phyloP scores from a whole-genome alignment of 2,888 invertebrate species.

The Cryptus armator region DNA sequence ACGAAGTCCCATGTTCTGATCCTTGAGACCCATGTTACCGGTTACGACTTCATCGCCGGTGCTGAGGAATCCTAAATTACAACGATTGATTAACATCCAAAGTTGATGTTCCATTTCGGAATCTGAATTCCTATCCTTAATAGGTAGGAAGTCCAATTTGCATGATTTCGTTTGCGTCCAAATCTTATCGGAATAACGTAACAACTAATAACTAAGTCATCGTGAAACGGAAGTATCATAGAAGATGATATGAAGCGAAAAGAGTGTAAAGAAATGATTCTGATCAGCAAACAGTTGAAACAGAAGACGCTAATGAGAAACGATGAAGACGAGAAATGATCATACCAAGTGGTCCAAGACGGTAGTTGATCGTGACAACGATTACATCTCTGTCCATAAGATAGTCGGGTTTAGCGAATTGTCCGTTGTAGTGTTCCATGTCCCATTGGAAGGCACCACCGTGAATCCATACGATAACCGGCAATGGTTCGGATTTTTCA shows the following conservation, averaged over 20 bases:
- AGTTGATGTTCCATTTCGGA: neutral
- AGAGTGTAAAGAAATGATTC: too few species aligned
- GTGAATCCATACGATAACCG: constrained; percentile 82
- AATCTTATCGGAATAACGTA: neutral
- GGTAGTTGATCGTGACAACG: constrained; percentile 90
- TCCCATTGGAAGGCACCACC: constrained; percentile 87
- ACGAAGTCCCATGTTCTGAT: constrained; percentile 90
- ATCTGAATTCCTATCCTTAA: too few species aligned
- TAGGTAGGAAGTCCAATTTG: too few species aligned
- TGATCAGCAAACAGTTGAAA: too few species aligned
- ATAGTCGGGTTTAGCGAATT: constrained; percentile 86
- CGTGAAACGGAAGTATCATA: too few species aligned
- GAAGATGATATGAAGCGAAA: too few species aligned
- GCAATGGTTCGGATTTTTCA: constrained; percentile 69
- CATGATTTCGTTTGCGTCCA: too few species aligned
- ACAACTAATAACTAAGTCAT: neutral
- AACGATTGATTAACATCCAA: neutral
- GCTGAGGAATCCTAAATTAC: constrained; percentile 89
- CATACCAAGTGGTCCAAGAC: constrained; percentile 90
- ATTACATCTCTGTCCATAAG: constrained; percentile 89
- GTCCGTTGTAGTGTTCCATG: constrained; percentile 84
- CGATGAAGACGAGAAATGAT: neutral
- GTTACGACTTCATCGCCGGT: constrained; percentile 90
- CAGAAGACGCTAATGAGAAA: too few species aligned
- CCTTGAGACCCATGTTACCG: constrained; percentile 91